Evolutionary conservation across 2,888 invertebrate genomes (phyloP).

Genomic region (Dryadula phaetusa): DNA sequence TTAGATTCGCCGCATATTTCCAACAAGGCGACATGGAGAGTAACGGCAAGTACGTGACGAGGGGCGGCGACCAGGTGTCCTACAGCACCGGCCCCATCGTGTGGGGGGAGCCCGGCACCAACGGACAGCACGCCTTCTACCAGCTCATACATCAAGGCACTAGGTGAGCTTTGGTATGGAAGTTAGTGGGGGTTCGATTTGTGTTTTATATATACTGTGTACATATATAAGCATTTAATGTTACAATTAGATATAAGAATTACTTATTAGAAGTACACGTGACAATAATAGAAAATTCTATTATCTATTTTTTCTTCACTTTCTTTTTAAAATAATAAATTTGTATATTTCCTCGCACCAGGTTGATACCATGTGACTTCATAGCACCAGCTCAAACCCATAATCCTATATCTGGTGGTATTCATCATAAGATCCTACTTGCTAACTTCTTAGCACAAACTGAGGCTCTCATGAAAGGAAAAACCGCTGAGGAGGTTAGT

Average conservation of each 20-base stretch:
- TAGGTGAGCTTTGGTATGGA: constrained; percentile 58
- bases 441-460: constrained; percentile 99
- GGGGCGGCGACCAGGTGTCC: constrained; percentile 84
- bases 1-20: constrained; percentile 97
- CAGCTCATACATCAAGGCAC: constrained; percentile 98
- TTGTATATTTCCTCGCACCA: constrained; percentile 49
- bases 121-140: constrained; percentile 99
- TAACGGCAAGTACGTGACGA: constrained; percentile 97
- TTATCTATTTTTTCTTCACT: too few species aligned
- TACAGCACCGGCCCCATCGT: constrained; percentile 92
- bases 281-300: too few species aligned
- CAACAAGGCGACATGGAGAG: constrained; percentile 99
- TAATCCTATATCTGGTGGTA: constrained; percentile 91
- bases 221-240: too few species aligned
- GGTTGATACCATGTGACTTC: constrained; percentile 98
- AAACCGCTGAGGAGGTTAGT: constrained; percentile 77
- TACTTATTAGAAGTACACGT: too few species aligned
- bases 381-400: constrained; percentile 96
- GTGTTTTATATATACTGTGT: too few species aligned
- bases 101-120: constrained; percentile 99
- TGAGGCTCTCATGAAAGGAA: constrained; percentile 96
- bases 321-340: too few species aligned
- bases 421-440: constrained; percentile 97
- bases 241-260: too few species aligned
- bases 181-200: too few species aligned